Conservation (phyloP, 2,797 vertebrate species). For the Siniperca undulata region DNA sequence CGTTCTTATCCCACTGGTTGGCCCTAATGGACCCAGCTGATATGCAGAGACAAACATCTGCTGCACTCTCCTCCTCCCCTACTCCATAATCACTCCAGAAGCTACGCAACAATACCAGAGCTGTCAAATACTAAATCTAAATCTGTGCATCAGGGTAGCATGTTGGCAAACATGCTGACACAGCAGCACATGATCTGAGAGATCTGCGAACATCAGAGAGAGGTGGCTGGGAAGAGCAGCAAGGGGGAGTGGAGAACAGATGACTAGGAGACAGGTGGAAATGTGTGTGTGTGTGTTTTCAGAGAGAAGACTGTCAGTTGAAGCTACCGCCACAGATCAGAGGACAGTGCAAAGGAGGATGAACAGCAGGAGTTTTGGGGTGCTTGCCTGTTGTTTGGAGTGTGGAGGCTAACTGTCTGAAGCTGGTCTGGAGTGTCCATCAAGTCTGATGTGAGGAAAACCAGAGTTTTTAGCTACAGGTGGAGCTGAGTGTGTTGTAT, state of each 20-base stretch:
- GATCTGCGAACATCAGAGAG: conserved; percentile 61
- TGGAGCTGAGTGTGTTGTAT: conserved; percentile 29
- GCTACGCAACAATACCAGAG: conserved; percentile 53
- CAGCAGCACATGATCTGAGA: conserved; percentile 52
- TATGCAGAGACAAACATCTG: conserved; percentile 65
- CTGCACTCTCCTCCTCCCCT: conserved; percentile 32
- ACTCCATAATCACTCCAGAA: conserved; percentile 54
- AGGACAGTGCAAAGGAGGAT: conserved; percentile 48
- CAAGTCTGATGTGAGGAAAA: conserved; percentile 37
- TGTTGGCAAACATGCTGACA: conserved; percentile 33
- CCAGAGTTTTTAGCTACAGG: conserved; percentile 49
- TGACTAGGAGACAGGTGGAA: conserved; percentile 64
- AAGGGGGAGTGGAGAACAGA: conserved; percentile 58
- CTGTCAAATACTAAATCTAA: conserved; percentile 15
- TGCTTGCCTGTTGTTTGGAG: conserved; percentile 41
- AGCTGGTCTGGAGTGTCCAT: conserved; percentile 4
- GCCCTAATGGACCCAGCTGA: conserved; percentile 46
- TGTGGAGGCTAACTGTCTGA: conserved; percentile 30
- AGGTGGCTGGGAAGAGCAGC: conserved; percentile 37
- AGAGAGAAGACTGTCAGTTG: conserved; percentile 58
- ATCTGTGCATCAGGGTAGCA: conserved; percentile 13
- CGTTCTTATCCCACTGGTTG: conserved; percentile 63
- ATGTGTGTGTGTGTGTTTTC: conserved; percentile 46
- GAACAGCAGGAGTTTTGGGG: conserved; percentile 51
- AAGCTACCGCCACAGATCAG: conserved; percentile 62